phyloP scores from a whole-genome alignment of 1,140 invertebrate genomes.

The Rhyacophila brunnea region DNA sequence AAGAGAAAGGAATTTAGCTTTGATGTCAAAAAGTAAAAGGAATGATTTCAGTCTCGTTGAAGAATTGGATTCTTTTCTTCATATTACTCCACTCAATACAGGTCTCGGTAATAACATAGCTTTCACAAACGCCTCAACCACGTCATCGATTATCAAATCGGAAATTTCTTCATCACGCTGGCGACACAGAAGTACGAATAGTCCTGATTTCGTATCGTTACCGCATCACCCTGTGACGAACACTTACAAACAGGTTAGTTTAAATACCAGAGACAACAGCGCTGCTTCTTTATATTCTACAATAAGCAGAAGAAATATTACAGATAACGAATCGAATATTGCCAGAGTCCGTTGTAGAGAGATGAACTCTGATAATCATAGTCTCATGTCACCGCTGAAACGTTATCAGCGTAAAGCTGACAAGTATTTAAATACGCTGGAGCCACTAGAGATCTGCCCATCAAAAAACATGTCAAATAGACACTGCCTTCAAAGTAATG shows the following conservation, averaged over 20 bases:
- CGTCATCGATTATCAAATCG: constrained; percentile 47
- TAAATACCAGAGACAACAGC: constrained; percentile 27
- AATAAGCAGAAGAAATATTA: constrained; percentile 7
- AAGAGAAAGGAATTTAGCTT: background rate
- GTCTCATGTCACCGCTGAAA: constrained; percentile 3
- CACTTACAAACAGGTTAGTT: background rate
- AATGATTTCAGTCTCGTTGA: constrained; percentile 25
- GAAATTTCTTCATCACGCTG: constrained; percentile 52
- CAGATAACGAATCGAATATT: constrained; percentile 1
- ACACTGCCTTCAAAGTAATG: constrained; percentile 18
- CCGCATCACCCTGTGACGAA: constrained; percentile 5
- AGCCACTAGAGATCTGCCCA: constrained; percentile 17
- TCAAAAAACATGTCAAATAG: constrained; percentile 19
- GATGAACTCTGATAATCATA: constrained; percentile 8
- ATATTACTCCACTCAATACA: constrained; percentile 22
- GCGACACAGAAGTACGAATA: constrained; percentile 40
- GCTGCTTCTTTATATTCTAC: constrained; percentile 20
- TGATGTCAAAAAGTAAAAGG: constrained; percentile 10
- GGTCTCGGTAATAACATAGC: constrained; percentile 7
- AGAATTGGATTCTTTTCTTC: constrained; percentile 29
- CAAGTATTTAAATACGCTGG: constrained; percentile 13
- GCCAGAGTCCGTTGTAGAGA: background rate
- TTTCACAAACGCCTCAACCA: constrained; percentile 27
- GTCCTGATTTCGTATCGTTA: constrained; percentile 28
- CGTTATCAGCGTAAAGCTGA: constrained; percentile 1